Evolutionary conservation across 2,888 invertebrate genomes (phyloP).

Genomic region (Amphipyra berbera): DNA sequence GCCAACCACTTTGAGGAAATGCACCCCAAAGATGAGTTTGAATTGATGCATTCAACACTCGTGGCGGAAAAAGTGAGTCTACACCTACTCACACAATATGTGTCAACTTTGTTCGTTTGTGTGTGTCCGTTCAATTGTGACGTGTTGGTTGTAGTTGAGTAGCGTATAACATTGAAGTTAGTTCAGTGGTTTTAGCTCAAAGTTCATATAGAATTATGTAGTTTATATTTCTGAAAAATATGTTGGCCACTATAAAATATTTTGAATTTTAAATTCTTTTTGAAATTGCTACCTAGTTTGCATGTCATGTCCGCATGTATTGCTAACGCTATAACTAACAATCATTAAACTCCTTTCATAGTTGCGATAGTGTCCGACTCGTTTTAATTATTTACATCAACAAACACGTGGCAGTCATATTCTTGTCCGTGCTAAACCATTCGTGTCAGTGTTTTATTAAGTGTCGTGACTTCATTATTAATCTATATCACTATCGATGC

Average conservation of each 20-base stretch:
- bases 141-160: slow-evolving; percentile 28
- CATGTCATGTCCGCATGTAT: slow-evolving; percentile 20
- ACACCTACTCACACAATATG: slow-evolving; percentile 46
- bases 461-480: slow-evolving; percentile 36
- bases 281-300: slow-evolving; percentile 10
- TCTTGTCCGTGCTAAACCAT: slow-evolving; percentile 6
- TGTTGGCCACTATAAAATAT: neutral
- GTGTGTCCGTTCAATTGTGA: slow-evolving; percentile 21
- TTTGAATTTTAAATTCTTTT: neutral
- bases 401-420: slow-evolving; percentile 33
- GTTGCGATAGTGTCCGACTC: slow-evolving; percentile 17
- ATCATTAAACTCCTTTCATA: slow-evolving; percentile 13
- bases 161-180: slow-evolving; percentile 18
- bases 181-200: slow-evolving; percentile 16
- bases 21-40: slow-evolving; percentile 95
- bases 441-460: slow-evolving; percentile 27
- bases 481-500: slow-evolving; percentile 37
- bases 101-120: slow-evolving; percentile 47
- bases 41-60: slow-evolving; percentile 83
- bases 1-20: slow-evolving; percentile 94
- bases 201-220: slow-evolving; percentile 1
- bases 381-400: slow-evolving; percentile 26
- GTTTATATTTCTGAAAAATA: neutral
- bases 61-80: slow-evolving; percentile 86
- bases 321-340: slow-evolving; percentile 18